A percentile compares a stretch with the other conserved stretches of the same genome.
Evolutionary conservation across 2,113 vertebrate genomes (phyloP).

Genomic region (Pipra filicauda): DNA sequence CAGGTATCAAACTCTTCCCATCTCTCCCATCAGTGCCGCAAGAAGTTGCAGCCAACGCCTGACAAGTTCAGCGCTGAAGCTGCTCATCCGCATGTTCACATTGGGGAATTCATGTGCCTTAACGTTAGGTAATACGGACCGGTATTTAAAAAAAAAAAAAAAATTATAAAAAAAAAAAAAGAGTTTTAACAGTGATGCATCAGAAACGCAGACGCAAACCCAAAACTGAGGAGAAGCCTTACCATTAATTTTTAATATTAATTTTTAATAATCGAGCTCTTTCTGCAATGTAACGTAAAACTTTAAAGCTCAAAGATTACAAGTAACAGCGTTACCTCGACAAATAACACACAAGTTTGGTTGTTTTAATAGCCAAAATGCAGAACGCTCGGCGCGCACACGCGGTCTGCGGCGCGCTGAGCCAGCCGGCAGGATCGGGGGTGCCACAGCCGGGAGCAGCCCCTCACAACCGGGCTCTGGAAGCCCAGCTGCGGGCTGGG

Average conservation of each 20-base stretch:
- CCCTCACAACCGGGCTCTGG: neutral
- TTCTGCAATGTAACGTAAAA: fast-evolving
- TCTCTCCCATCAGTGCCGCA: neutral
- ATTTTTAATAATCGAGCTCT: fast-evolving
- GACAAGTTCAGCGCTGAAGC: neutral
- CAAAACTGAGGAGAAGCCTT: fast-evolving
- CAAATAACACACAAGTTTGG: fast-evolving
- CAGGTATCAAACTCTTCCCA: neutral
- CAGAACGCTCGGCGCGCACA: fast-evolving
- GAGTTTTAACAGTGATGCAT: too few relatives aligned
- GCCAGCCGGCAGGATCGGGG: fast-evolving
- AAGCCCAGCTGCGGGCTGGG: fast-evolving
- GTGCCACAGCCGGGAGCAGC: fast-evolving
- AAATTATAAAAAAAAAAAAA: neutral
- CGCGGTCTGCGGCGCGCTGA: fast-evolving
- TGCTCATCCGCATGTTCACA: neutral
- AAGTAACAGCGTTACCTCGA: neutral
- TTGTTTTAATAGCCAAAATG: fast-evolving
- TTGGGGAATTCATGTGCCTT: neutral
- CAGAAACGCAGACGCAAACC: fast-evolving
- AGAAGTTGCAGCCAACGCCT: neutral
- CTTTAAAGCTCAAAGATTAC: neutral
- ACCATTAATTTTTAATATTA: neutral
- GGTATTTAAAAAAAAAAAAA: neutral
- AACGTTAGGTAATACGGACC: fast-evolving